Conservation (phyloP, 1,140 invertebrate genomes). For the Drosophila parabipectinata region DNA sequence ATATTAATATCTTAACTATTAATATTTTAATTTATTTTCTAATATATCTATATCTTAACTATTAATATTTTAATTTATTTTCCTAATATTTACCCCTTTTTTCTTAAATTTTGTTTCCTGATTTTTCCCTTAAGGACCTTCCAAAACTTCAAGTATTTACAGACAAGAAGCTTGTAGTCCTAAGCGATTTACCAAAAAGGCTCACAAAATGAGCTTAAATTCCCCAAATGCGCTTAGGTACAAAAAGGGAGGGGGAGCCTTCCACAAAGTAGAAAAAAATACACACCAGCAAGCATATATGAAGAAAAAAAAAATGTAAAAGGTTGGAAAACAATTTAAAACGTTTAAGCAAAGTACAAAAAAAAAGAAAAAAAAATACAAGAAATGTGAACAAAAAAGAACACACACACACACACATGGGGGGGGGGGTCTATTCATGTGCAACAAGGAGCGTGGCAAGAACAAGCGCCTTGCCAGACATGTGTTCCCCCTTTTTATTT, state of each 20-base stretch:
- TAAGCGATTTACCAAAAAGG: constrained; percentile 38
- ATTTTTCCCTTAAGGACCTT: background rate
- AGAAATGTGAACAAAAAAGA: background rate
- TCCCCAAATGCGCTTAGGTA: constrained; percentile 53
- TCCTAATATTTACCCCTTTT: too few relatives aligned
- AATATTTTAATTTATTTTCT: too few relatives aligned
- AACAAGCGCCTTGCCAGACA: constrained; percentile 34
- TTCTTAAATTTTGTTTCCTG: too few relatives aligned
- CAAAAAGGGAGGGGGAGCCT: constrained; percentile 17
- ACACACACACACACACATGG: background rate
- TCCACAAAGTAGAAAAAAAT: constrained; percentile 5
- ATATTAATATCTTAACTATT: too few relatives aligned
- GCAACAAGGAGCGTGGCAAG: constrained; percentile 55
- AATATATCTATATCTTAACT: too few relatives aligned
- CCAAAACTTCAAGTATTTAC: background rate
- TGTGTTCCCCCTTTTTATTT: constrained; percentile 34
- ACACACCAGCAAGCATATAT: too few relatives aligned
- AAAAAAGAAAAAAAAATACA: constrained; percentile 8
- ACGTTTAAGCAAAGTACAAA: constrained; percentile 37
- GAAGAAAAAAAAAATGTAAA: background rate
- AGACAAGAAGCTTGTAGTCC: constrained; percentile 7
- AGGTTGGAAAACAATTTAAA: constrained; percentile 43
- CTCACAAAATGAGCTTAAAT: constrained; percentile 58
- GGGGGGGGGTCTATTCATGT: constrained; percentile 58
- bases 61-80: too few relatives aligned